Base-by-base conservation (phyloP, 2,797 vertebrate genomes). In the Schizothorax lantsangensis region DNA sequence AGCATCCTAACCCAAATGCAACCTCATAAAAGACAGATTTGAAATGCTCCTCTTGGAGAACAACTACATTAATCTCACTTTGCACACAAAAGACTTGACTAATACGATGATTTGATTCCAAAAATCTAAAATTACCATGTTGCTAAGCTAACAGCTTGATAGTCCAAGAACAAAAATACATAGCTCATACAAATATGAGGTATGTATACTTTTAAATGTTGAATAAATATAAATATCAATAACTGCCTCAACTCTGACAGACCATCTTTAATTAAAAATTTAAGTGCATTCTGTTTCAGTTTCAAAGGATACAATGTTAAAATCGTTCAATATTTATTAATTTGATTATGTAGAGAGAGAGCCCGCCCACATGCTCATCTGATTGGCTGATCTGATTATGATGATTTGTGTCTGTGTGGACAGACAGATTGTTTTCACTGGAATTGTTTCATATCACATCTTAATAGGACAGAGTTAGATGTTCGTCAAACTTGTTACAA, bases 161-260 rank as follows among this genome's bases (percentile, higher is more conserved):
- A 47, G 38, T 45, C 12, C 64, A 64, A 40, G 40, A n/a, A 21
- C 23, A 43, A 62, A 57, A 15, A 78, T 38, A 21, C 5, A 10
- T 12, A 3, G 26, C 47, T 52, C 26, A n/a, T 2, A 72, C 23
- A 74, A 17, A 73, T 17, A 74, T 9, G n/a, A 26, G n/a, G 40
- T 72, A 43, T n/a, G 3, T 71, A n/a, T 62, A 62, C 23, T 72
- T 73, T 73, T 45, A 73, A 73, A 73, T 45, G n/a, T n/a, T 45
- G 21, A 72, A 43, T 17, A 49, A 49, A 49, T 19, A 30, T 17
- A 49, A 9, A 47, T 73, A 45, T 7, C 57, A 26, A 62, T 64
- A 74, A 74, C 15, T 17, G 7, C n/a, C 43, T 74, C 14, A 47
- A 30, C 7, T 73, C 40, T 43, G n/a, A 14, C 12, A 45, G 23